Percentiles rank a stretch among this genome's conserved stretches.
phyloP scores from a whole-genome alignment of 2,797 vertebrate species.

The Linurgus olivaceus region DNA sequence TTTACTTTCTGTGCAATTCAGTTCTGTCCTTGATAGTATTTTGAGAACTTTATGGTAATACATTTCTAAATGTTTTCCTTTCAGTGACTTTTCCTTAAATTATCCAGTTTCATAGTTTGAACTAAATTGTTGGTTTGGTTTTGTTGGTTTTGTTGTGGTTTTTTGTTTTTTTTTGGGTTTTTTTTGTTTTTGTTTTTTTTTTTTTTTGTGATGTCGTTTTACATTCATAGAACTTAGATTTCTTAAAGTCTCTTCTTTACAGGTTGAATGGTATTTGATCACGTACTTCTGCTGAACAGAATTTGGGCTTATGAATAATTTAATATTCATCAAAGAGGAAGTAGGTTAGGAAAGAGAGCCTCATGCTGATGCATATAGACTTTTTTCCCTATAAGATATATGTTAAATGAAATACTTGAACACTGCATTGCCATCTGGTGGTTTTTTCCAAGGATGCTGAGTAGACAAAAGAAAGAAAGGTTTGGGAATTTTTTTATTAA shows the following conservation, averaged over 20 bases:
- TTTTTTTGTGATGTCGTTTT: not conserved
- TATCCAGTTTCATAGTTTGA: not conserved
- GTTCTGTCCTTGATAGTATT: not conserved
- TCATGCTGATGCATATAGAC: not conserved
- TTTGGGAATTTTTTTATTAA: not conserved
- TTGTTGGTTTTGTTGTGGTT: not conserved
- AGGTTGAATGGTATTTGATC: not conserved
- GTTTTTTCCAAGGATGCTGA: conserved; percentile 39
- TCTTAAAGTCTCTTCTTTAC: not conserved
- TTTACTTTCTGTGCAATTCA: not conserved
- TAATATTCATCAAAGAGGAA: conserved; percentile 28
- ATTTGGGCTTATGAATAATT: conserved; percentile 26
- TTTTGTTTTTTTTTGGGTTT: not conserved
- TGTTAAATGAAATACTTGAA: conserved; percentile 47
- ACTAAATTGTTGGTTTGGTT: not conserved
- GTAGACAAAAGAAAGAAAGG: not conserved
- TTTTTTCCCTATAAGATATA: not conserved
- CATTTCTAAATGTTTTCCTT: conserved; percentile 16
- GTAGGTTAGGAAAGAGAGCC: not conserved
- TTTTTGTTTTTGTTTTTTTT: not conserved
- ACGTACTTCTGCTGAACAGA: not conserved
- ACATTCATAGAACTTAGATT: not conserved
- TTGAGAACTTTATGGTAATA: not conserved
- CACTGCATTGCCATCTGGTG: conserved; percentile 75
- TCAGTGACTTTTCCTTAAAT: not conserved